A percentile compares a stretch with the other conserved stretches of the same genome.
Evolutionary conservation across 2,888 invertebrate genomes (phyloP).

Genomic region (Aphodius sticticus): DNA sequence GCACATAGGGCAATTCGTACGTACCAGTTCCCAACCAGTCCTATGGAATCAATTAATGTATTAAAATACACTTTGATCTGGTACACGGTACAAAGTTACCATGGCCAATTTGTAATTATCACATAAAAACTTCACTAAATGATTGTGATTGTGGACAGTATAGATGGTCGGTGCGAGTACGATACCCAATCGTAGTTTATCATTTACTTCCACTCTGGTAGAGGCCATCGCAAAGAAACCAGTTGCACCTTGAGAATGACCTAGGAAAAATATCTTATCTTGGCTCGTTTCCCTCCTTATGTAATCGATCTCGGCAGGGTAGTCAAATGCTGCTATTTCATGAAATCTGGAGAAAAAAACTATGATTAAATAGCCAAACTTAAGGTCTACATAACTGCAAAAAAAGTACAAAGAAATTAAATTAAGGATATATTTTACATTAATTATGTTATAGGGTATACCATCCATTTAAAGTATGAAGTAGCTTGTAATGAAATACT

Average conservation of each 20-base stretch:
- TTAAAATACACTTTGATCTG: not conserved
- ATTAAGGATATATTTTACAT: too few species aligned
- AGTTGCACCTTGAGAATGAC: constrained; percentile 74
- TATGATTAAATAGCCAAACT: not conserved
- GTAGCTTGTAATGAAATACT: too few species aligned
- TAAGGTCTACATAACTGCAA: not conserved
- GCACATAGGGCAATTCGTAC: not conserved
- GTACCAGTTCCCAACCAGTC: not conserved
- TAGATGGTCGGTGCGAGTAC: constrained; percentile 70
- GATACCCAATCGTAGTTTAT: constrained; percentile 66
- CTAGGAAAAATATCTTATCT: constrained; percentile 70
- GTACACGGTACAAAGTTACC: too few species aligned
- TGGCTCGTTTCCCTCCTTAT: constrained; percentile 65
- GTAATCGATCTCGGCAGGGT: constrained; percentile 79
- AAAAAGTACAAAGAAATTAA: not conserved
- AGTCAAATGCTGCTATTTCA: constrained; percentile 77
- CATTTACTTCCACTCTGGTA: constrained; percentile 66
- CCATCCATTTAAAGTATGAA: too few species aligned
- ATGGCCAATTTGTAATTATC: not conserved
- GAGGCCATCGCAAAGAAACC: constrained; percentile 69
- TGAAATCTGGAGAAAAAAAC: constrained; percentile 62
- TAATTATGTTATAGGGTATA: too few species aligned
- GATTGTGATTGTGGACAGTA: constrained; percentile 48
- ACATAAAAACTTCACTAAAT: not conserved
- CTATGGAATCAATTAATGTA: not conserved